Evolutionary conservation across 2,113 vertebrate genomes (phyloP), one percentile per base, ranked within the genome.

Genomic region (Ptilonorhynchus violaceus): DNA sequence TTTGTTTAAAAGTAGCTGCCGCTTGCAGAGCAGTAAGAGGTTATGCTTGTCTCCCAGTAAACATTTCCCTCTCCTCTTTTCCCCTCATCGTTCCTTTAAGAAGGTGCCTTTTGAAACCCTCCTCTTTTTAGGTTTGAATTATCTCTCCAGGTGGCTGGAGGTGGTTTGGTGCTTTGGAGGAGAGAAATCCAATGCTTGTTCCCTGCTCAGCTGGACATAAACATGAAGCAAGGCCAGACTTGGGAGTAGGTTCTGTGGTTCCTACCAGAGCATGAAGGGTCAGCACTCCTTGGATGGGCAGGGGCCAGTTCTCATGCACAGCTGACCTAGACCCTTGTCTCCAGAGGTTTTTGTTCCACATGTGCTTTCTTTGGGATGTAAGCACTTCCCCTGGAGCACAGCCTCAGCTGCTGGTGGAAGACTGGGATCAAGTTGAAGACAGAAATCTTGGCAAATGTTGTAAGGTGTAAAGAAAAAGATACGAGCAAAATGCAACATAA

Each of bases 141-240:
- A 0, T 9, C 5, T 87, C 59, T 59, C 12, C 5, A 9, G 18
- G 25, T 63, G 24, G 25, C 37, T 91, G 75, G 19, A 66, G 37
- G n/a, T 52, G 35, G 16, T 35, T 63, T 42, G 7, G 44, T 85
- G 24, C 33, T 74, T 31, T 72, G 53, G 21, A 64, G 53, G 46
- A 50, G 28, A 60, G 25, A 84, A 78, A 46, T 46, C 15, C 44
- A 55, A 5, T 1, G 1, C 4, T 50, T 0, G 0, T 31, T 91
- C 24, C 12, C 47, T 72, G 22, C n/a, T 80, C 33, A 69, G 59
- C 37, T 68, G 46, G 49, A 52, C 1, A 2, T 6, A 67, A 49
- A 33, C 2, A 3, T 25, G 56, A 82, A 63, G 30, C 20, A 41
- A 58, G 47, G 50, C 18, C 39, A 75, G 73, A 64, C 10, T 33